A percentile compares a stretch with the other conserved stretches of the same genome.
These are phyloP conservation scores for Micronycteris hirsuta DNA, from an alignment of 2,113 vertebrate genomes.

Conservation along the genomic window DNA sequence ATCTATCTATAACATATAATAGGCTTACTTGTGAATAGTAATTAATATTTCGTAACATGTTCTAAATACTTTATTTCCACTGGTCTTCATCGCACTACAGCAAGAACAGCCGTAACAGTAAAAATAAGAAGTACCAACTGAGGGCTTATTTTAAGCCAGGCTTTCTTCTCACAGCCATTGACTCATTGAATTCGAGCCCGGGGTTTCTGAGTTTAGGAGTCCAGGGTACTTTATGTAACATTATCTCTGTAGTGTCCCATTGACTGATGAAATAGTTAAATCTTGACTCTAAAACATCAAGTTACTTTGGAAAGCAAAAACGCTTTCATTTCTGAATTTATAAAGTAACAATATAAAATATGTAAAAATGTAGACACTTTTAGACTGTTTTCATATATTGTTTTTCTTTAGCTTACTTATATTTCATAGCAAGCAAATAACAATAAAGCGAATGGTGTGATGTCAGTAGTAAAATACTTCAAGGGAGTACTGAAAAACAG, in stretches of 20 bases:
- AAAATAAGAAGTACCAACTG: background rate
- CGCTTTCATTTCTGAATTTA: background rate
- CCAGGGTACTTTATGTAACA: background rate
- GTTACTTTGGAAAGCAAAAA: background rate
- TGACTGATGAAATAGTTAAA: background rate
- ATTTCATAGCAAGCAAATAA: background rate
- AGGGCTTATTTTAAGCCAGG: background rate
- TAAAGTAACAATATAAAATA: background rate
- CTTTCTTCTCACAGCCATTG: background rate
- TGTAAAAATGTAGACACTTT: background rate
- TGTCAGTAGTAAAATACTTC: background rate
- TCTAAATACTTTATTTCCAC: constrained; percentile 16
- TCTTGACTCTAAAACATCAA: background rate
- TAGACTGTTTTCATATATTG: background rate
- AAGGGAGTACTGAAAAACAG: background rate
- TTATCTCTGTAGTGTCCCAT: background rate
- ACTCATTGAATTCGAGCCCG: background rate
- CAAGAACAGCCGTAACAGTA: background rate
- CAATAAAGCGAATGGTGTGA: background rate
- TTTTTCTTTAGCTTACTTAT: background rate
- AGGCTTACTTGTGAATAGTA: constrained; percentile 5
- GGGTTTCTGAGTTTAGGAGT: background rate
- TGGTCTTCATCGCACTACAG: constrained; percentile 2
- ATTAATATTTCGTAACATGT: constrained; percentile 14
- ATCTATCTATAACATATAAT: background rate